Evolutionary conservation across 1,140 invertebrate genomes (phyloP), one percentile per base, ranked within the genome.

Genomic region (Globodera ellingtonae): DNA sequence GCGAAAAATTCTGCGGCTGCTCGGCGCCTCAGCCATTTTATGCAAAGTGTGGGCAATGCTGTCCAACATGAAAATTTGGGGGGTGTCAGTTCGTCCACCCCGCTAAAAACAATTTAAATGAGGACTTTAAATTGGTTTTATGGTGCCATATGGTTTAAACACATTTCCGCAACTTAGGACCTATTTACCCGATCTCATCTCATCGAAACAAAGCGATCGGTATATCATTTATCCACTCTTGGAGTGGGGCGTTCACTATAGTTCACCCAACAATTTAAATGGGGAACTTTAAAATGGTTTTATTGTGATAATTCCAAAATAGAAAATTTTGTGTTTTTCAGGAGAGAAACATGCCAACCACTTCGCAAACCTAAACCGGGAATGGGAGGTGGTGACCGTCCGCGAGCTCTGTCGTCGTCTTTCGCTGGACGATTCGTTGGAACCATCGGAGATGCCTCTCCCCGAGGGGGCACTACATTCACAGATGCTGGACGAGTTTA

Each of bases 361-460:
- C 47, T 72, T 66, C 66, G 75, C 50, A 7, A 72, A 78, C 3
- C 80, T 87, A 18, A 82, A 87, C 59, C 75, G 87, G 81, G 90
- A 91, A 84, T 91, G 91, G 90, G 90, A 91, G 86, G 89, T 91
- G 78, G 88, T 86, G 4, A 84, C 83, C 4, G 88, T 90, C 13
- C 87, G 89, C 69, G 91, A 91, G 83, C 86, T 89, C 62, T 83
- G 89, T 48, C 88, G 90, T 69, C 86, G 90, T 35, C 75, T 89
- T 13, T 89, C 88, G 8, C 84, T 89, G n/a, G 87, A 89, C 62
- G 86, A 88, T 67, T 72, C 78, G 13, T 77, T 86, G 62, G 82
- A 88, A 50, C 75, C 82, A 44, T 80, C 78, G 18, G 87, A 89
- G 65, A 62, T 89, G 76, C 87, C 87, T 15, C 80, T 89, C n/a